Evolutionary conservation across 2,888 invertebrate genomes (phyloP).

Genomic region (Leistus spinibarbis): DNA sequence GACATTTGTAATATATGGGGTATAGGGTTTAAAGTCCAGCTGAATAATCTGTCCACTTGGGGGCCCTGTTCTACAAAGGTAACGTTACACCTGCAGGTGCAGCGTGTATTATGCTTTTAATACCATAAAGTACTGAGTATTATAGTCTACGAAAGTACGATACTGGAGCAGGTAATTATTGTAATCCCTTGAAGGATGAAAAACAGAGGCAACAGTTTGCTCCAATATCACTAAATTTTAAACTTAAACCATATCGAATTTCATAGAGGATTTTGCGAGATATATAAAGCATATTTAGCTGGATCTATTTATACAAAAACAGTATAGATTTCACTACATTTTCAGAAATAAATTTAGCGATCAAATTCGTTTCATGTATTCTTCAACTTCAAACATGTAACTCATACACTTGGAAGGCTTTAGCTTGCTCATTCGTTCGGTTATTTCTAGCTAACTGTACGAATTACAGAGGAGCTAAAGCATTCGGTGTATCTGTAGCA

Average conservation of each 20-base stretch:
- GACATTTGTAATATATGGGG: slow-evolving; percentile 36
- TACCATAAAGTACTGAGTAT: not conserved
- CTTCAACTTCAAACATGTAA: too few species aligned
- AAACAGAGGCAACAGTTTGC: not conserved
- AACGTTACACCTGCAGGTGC: not conserved
- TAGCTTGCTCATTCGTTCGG: too few species aligned
- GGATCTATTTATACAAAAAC: too few species aligned
- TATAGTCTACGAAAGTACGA: not conserved
- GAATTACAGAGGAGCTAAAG: too few species aligned
- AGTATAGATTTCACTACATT: too few species aligned
- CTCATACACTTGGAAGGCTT: too few species aligned
- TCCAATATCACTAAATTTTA: not conserved
- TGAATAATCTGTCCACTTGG: not conserved
- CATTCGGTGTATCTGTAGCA: too few species aligned
- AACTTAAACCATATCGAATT: not conserved
- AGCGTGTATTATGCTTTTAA: not conserved
- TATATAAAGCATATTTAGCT: too few species aligned
- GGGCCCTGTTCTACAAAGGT: not conserved
- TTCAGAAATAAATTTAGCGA: too few species aligned
- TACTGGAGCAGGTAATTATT: not conserved
- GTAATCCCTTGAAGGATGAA: not conserved
- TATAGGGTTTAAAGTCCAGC: not conserved
- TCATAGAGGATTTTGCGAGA: too few species aligned
- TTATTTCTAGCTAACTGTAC: too few species aligned
- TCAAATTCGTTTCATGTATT: too few species aligned